phyloP scores from a whole-genome alignment of 2,113 vertebrate species.

The Sinocyclocheilus anophthalmus region DNA sequence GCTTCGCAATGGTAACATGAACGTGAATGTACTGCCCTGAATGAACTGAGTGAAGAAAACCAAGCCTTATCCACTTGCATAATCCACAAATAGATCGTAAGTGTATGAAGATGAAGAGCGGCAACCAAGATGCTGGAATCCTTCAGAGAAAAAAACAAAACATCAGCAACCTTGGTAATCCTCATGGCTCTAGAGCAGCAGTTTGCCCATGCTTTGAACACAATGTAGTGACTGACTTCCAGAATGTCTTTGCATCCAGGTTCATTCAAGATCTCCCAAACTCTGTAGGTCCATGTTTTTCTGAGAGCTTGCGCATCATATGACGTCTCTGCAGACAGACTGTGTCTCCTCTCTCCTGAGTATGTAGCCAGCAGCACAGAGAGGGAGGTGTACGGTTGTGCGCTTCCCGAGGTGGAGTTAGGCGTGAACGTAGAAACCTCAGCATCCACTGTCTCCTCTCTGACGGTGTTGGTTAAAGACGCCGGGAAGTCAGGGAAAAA shows the following conservation, averaged over 20 bases:
- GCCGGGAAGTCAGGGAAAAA: slow-evolving; percentile 62
- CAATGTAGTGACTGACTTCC: slow-evolving; percentile 41
- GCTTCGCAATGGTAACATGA: neutral
- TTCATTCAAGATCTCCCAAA: slow-evolving; percentile 1
- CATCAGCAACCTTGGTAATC: neutral
- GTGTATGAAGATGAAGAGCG: slow-evolving; percentile 25
- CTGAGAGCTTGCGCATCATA: slow-evolving; percentile 11
- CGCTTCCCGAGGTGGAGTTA: slow-evolving; percentile 5
- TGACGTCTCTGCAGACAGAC: slow-evolving; percentile 34
- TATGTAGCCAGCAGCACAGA: slow-evolving; percentile 42
- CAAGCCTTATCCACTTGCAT: slow-evolving; percentile 53
- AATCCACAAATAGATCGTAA: slow-evolving; percentile 44
- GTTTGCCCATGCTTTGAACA: slow-evolving; percentile 23
- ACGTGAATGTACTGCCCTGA: slow-evolving; percentile 48
- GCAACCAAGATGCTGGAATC: neutral
- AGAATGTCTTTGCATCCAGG: slow-evolving; percentile 28
- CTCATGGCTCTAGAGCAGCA: slow-evolving; percentile 37
- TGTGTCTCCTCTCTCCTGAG: slow-evolving; percentile 36
- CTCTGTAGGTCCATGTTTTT: neutral
- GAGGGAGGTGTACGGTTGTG: slow-evolving; percentile 11
- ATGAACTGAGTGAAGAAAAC: slow-evolving; percentile 47
- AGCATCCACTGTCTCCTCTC: neutral
- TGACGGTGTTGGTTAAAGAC: neutral
- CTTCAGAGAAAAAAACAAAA: neutral
- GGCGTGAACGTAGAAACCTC: neutral